Evolutionary conservation across 2,888 invertebrate species (phyloP).

Genomic region (Chalcis sispes): DNA sequence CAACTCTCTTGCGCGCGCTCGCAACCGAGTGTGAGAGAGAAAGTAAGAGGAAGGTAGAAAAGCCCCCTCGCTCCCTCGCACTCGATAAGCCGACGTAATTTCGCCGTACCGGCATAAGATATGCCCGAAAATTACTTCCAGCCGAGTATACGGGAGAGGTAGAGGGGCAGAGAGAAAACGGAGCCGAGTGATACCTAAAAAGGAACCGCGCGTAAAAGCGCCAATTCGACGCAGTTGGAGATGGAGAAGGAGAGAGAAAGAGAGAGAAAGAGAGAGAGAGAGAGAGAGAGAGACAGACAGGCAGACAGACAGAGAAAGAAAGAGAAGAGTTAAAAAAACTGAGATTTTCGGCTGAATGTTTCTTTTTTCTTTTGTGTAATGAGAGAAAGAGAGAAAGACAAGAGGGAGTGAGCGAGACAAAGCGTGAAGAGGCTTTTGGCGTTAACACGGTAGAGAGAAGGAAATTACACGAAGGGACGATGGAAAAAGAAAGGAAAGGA

Average conservation of each 20-base stretch:
- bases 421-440: too few species aligned
- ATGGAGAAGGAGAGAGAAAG: too few species aligned
- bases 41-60: conserved; percentile 1
- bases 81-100: conserved; percentile 61
- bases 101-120: conserved; percentile 57
- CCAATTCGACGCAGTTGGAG: conserved; percentile 9
- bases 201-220: background rate
- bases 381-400: too few species aligned
- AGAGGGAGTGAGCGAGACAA: too few species aligned
- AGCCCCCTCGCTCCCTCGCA: conserved; percentile 15
- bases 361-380: background rate
- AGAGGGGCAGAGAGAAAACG: conserved; percentile 17
- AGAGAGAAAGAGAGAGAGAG: too few species aligned
- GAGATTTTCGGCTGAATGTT: too few species aligned
- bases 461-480: too few species aligned
- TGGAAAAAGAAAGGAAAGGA: too few species aligned
- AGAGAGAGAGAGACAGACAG: too few species aligned
- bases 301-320: too few species aligned
- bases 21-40: background rate
- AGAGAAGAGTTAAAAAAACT: too few species aligned
- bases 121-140: conserved; percentile 61
- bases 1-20: conserved; percentile 11
- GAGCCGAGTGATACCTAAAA: conserved; percentile 15
- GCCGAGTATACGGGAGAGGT: conserved; percentile 30
- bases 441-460: too few species aligned